Conservation (phyloP, 2,797 vertebrate species). For the Melanotaenia nigrans region DNA sequence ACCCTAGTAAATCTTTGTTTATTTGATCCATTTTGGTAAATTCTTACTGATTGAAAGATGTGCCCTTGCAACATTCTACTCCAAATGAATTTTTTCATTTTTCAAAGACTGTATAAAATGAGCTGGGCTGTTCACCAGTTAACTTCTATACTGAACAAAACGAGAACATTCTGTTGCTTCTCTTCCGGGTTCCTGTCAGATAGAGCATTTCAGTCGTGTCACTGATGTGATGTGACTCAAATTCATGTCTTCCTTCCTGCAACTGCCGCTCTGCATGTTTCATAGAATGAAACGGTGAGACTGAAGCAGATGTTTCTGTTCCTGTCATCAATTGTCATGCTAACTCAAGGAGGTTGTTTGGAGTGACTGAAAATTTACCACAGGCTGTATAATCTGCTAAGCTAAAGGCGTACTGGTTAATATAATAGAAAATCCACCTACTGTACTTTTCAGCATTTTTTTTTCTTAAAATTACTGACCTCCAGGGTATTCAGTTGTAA, state of each 20-base stretch:
- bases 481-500: conserved; percentile 18
- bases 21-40: no score
- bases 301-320: conserved; percentile 18
- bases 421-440: background rate
- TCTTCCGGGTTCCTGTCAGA: conserved; percentile 15
- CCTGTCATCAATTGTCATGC: conserved; percentile 17
- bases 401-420: background rate
- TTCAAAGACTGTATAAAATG: background rate
- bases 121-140: background rate
- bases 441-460: background rate
- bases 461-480: background rate
- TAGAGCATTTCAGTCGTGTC: conserved; percentile 1
- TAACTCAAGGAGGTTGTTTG: background rate
- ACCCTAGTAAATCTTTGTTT: background rate
- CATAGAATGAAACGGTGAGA: background rate
- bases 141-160: background rate
- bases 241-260: conserved; percentile 16
- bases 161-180: background rate
- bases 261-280: conserved; percentile 5
- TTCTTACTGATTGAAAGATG: no score
- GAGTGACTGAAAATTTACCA: conserved; percentile 12
- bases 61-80: no score
- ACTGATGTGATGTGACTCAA: background rate
- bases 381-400: background rate
- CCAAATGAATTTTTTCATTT: background rate